Base-by-base conservation (phyloP, 2,797 vertebrate species). In the Phyllotis vaccarum region DNA sequence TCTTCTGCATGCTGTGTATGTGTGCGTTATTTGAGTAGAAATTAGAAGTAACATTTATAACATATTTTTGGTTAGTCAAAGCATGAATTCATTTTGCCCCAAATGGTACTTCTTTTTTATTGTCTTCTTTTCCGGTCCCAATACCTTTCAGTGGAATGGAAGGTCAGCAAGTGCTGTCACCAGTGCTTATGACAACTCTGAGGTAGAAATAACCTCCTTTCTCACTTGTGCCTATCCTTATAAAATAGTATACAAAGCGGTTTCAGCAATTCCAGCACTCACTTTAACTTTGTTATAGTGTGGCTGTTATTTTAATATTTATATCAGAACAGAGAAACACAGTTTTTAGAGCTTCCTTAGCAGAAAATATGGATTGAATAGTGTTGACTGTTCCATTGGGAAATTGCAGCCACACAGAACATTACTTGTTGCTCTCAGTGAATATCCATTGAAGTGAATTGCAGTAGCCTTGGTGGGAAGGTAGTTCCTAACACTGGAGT, bases 331-430 rank as follows among this genome's bases (percentile, higher is more conserved):
- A 86, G 56, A 86, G 64, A 90, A 93, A 93, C 6, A 70, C 34
- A 83, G 74, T 82, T 93, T 96, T 31, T 58, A 72, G 75, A 91
- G 60, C 58, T 46, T 89, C 74, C 24, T 92, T 13, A 87, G 52
- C 95, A 78, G 97, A 79, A 76, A 96, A 37, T 81, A 64, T 91
- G 56, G 34, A 72, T 86, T 86, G 60, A 91, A 64, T 83, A 81
- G 37, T 49, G 64, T 94, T 95, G 80, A 88, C 52, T 83, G 1
- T 90, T 88, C 49, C 82, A 60, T n/a, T 72, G n/a, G 40, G 81
- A 89, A 93, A 87, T 81, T 90, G 12, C 70, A 80, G 24, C 29
- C 81, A 21, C 34, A 64, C 1, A 95, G 72, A 93, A 52, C 58
- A 75, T 75, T 93, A 58, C 56, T 94, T 94, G 70, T 74, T 90